Evolutionary conservation across 2,797 vertebrate genomes (phyloP).

Genomic region (Ispidina picta): DNA sequence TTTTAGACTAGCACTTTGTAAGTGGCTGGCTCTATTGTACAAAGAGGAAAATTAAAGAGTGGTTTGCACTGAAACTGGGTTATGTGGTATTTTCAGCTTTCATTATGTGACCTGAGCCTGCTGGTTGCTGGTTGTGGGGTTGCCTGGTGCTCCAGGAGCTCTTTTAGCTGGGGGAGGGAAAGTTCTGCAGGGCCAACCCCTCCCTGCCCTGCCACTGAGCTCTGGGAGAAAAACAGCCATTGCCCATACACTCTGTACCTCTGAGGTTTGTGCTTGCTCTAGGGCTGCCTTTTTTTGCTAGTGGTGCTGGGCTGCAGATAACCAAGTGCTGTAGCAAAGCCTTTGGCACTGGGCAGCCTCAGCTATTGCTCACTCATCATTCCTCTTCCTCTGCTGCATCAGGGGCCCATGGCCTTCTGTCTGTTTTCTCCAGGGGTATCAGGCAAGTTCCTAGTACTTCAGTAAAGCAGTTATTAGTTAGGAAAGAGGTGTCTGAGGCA

Average conservation of each 20-base stretch:
- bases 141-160: background rate
- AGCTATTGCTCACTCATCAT: background rate
- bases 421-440: background rate
- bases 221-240: background rate
- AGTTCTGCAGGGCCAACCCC: background rate
- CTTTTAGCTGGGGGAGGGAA: background rate
- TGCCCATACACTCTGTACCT: background rate
- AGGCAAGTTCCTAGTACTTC: no score
- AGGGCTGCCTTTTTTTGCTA: background rate
- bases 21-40: slow-evolving; percentile 72
- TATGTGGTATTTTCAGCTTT: slow-evolving; percentile 31
- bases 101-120: background rate
- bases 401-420: background rate
- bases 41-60: slow-evolving; percentile 71
- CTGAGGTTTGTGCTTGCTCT: background rate
- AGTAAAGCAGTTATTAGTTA: background rate
- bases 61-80: slow-evolving; percentile 65
- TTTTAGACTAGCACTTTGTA: slow-evolving; percentile 62
- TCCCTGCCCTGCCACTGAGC: background rate
- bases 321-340: background rate
- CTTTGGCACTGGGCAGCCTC: background rate
- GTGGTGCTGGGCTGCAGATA: background rate
- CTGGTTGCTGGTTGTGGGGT: background rate
- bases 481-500: background rate
- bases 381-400: background rate